Base-by-base conservation (phyloP, 2,888 invertebrate genomes). In the Tanypteryx hageni region DNA sequence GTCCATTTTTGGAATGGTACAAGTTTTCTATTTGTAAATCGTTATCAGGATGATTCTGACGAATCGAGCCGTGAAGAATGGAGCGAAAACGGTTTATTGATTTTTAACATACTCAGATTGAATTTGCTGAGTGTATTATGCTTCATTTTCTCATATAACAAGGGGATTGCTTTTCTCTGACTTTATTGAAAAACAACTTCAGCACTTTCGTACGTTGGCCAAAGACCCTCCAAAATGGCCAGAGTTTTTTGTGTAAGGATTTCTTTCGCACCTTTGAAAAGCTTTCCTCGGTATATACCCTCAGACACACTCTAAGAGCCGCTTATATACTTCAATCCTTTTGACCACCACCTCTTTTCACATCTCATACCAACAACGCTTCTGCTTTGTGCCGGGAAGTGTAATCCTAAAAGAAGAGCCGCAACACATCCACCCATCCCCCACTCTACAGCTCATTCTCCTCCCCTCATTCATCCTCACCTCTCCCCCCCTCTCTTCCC, bases 241-340 rank as follows among this genome's bases (percentile, higher is more conserved):
- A 76, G 22, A 76, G 76, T 76, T 89, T 83, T 59, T 31, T 44
- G 89, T 57, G 85, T 85, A 56, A 64, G 64, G 89, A 89, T 89
- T 89, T 89, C 89, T 89, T 89, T 89, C 89, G n/a, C 89, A 89
- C 89, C 89, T 89, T 64, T 89, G 89, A 89, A 89, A 89, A 89
- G 89, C 89, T 68, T 64, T 89, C 76, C 76, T 27, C 76, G 11
- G 76, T 76, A 76, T 76, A 76, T 22, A 76, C 22, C 27, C 89
- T 83, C 83, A 64, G 64, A 61, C 59, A 61, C 86, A 44, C 89
- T 89, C 64, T 89, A 64, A 89, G 89, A 89, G 64, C 89, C 64
- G 64, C 89, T 89, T 89, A 89, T 89, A 64, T 44, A 22, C 83
- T 64, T 18, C 89, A 89, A 89, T 89, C 89, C 89, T 89, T 89